Evolutionary conservation across 2,113 vertebrate species (phyloP), one percentile per base, ranked within the genome.

Genomic region (Oxygymnocypris stewartii): DNA sequence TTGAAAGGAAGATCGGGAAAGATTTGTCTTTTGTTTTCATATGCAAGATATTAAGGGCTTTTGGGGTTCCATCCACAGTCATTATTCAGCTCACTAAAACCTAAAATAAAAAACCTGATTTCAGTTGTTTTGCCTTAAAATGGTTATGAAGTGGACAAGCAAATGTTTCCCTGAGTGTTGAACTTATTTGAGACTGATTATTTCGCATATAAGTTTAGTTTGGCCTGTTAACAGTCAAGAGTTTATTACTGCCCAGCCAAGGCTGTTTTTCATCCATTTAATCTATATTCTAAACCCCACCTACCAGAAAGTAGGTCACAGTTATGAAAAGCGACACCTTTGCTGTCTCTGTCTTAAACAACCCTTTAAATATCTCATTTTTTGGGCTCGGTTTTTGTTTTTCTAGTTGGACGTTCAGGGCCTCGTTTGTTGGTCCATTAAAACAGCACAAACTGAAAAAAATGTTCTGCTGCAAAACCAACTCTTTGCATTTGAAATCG

Each of bases 121-220:
- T 97, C 95, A 96, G 96, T 98, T 97, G 93, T 89, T 94, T 98
- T 98, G 97, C 97, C 97, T 98, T 98, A 97, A 93, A 92, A 96
- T 93, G 94, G 91, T 92, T 88, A 92, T 91, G 95, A 93, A 73
- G 87, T 94, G 95, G 94, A 93, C 96, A 95, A 93, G 93, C 91
- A 92, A 92, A 85, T 87, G 87, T 13, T 83, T 79, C 63, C 74
- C 88, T 84, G 89, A 90, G 51, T 89, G 91, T 77, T 89, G 88
- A 31, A 25, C 59, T 57, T 4, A 13, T 1, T 31, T 5, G 9
- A 35, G 28, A 57, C 20, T 0, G 37, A 40, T 44, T 4, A 13
- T 81, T 81, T 81, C 31, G 40, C 47, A 31, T 31, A 31, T 31
- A 31, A 31, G 28, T 69, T 35, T 67, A 18, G 12, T 31, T 73